Percentiles rank a stretch among this genome's conserved stretches.
These are phyloP conservation scores for Bombus polaris DNA, from an alignment of 1,140 invertebrate genomes.

Conservation along the genomic window DNA sequence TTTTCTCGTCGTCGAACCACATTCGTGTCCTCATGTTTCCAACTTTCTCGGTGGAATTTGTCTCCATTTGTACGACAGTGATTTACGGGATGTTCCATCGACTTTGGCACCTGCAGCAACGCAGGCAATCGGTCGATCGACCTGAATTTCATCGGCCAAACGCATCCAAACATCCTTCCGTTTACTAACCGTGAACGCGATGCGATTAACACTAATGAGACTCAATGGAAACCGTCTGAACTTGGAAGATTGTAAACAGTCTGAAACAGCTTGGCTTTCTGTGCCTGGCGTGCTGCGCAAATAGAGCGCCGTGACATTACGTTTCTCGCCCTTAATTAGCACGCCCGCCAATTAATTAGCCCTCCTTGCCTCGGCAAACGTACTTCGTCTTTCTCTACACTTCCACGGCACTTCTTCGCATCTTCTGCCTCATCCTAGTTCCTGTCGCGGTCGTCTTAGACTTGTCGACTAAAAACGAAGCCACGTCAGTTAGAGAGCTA, in stretches of 20 bases:
- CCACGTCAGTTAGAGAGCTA: no score
- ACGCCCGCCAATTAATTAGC: conserved; percentile 56
- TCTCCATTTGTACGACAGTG: background rate
- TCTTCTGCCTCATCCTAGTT: conserved; percentile 28
- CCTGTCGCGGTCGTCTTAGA: background rate
- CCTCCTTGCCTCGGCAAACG: conserved; percentile 13
- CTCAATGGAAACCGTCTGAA: background rate
- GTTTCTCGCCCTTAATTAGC: conserved; percentile 50
- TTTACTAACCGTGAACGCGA: background rate
- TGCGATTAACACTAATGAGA: conserved; percentile 44
- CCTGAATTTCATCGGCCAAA: background rate
- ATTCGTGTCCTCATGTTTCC: background rate
- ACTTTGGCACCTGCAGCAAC: background rate
- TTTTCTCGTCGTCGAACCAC: background rate
- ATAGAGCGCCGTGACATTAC: conserved; percentile 28
- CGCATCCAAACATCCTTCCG: conserved; percentile 1
- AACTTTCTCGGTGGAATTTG: background rate
- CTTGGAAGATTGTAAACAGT: conserved; percentile 30
- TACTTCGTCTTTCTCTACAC: conserved; percentile 20
- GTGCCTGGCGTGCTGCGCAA: background rate
- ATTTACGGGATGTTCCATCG: background rate
- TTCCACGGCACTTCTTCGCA: conserved; percentile 29
- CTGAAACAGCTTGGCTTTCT: conserved; percentile 14
- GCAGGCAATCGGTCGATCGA: no score
- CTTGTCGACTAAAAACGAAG: conserved; percentile 50